Conservation (phyloP, 2,113 vertebrate species). For the Lasiurus borealis region DNA sequence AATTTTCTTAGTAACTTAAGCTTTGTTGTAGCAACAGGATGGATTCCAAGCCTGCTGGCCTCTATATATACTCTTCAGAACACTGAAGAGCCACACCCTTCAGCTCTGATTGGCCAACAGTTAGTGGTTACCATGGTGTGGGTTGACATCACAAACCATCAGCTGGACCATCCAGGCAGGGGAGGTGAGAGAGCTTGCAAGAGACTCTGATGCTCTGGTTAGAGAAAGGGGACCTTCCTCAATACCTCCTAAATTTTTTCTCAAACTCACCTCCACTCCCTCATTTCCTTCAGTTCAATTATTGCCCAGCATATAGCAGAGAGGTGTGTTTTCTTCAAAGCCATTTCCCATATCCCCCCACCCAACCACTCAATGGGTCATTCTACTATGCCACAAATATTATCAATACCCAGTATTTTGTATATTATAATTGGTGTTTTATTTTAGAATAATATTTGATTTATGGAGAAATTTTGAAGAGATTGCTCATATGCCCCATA, state of each 20-base stretch:
- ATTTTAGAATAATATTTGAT: neutral
- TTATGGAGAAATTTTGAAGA: neutral
- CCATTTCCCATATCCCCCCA: neutral
- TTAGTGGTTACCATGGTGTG: neutral
- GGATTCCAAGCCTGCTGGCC: neutral
- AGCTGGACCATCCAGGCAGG: neutral
- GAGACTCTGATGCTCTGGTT: neutral
- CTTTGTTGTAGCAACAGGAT: neutral
- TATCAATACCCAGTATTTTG: neutral
- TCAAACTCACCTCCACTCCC: neutral
- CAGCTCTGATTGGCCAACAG: neutral
- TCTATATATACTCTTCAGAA: neutral
- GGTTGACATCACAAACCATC: neutral
- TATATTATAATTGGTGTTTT: neutral
- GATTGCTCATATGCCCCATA: neutral
- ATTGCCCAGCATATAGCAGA: neutral
- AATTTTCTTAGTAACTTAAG: fast-evolving
- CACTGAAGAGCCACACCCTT: neutral
- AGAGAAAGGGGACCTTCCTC: neutral
- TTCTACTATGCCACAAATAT: neutral
- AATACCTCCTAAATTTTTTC: neutral
- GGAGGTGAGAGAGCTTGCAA: too few species aligned
- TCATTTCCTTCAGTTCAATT: neutral
- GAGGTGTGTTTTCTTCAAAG: neutral
- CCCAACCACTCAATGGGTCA: neutral